Evolutionary conservation across 1,140 invertebrate species (phyloP), one percentile per base, ranked within the genome.

Genomic region (Drosophila sechellia): DNA sequence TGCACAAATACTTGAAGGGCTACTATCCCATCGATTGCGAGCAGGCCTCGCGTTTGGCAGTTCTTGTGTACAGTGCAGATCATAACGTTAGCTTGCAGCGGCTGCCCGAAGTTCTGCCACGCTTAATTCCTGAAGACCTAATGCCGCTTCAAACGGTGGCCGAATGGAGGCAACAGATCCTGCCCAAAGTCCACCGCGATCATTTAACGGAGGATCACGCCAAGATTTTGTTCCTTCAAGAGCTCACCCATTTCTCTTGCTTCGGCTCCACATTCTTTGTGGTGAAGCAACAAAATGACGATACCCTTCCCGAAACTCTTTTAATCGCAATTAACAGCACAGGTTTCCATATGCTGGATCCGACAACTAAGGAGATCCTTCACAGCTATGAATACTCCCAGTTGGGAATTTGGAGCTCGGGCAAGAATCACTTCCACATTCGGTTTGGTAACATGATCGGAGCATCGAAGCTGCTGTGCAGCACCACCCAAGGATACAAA

Each of bases 221-320:
- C 0, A 98, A 98, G 93, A 93, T 96, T 22, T 93, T 94, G 63
- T 98, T 99, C 90, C 93, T 99, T 10, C 96, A 97, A 85, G 94
- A 95, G 64, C 95, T 98, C 37, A 96, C 95, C 84, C 94, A 95
- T 5, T 68, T 81, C 96, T 96, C 94, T 96, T 98, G 97, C 58
- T 99, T 98, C 93, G 98, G 98, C 15, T 98, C 97, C 6, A 97
- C 98, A 0, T 99, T 99, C 93, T 99, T 99, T 93, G 97, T 98
- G 94, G 97, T 98, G 0, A 98, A 97, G 92, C 97, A 96, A 90
- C 96, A 96, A 5, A 97, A 97, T 3, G 96, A 98, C 75, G 94
- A 96, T 0, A 95, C 94, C 46, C 96, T 96, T 89, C 97, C 97
- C 4, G 97, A 98, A 92, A 94, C 96, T 76, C 94, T 98, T 12